A percentile compares a stretch with the other conserved stretches of the same genome.
Evolutionary conservation across 2,113 vertebrate species (phyloP).

Genomic region (Gymnarchus niloticus): DNA sequence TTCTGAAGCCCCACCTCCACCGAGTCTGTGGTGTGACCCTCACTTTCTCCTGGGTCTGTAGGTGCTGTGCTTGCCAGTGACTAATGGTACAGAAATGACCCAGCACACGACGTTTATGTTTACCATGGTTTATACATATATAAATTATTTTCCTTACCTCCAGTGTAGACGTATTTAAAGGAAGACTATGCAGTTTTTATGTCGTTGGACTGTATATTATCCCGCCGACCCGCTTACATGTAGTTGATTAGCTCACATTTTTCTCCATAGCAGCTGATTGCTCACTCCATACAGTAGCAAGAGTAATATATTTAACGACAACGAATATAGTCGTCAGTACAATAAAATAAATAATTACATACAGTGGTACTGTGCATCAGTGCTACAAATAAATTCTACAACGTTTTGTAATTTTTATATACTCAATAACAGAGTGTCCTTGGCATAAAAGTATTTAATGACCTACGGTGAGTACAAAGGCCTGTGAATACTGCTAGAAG

Average conservation of each 20-base stretch:
- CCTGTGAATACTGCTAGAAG: neutral
- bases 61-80: too few relatives aligned
- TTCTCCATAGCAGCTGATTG: neutral
- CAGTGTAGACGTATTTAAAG: neutral
- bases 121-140: too few relatives aligned
- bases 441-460: neutral
- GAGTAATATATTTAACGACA: neutral
- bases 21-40: neutral
- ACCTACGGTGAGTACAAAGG: too few relatives aligned
- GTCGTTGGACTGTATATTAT: neutral
- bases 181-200: neutral
- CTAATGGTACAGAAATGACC: too few relatives aligned
- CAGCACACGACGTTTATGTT: too few relatives aligned
- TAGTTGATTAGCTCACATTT: neutral
- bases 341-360: neutral
- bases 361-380: neutral
- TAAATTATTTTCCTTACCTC: too few relatives aligned
- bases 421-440: neutral
- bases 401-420: neutral
- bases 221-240: neutral
- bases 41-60: neutral
- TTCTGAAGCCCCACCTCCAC: conserved; percentile 60
- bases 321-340: neutral
- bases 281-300: neutral
- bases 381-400: neutral